These are phyloP conservation scores for Drosophila macrospina DNA, from an alignment of 2,888 invertebrate species.

Conservation along the genomic window DNA sequence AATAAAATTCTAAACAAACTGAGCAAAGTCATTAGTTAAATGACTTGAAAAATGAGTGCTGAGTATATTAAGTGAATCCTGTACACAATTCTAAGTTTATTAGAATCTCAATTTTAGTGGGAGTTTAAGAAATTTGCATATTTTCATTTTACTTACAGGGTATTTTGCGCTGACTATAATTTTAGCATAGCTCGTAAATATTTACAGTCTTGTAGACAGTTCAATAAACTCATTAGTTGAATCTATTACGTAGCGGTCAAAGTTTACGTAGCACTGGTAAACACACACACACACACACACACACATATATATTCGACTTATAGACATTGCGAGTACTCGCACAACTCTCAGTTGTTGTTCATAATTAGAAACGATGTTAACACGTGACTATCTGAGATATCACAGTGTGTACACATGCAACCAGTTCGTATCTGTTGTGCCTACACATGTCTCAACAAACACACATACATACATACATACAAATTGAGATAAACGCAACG, in stretches of 20 bases:
- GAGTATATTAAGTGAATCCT: too few species aligned
- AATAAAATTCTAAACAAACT: background rate
- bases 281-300: background rate
- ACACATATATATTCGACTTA: background rate
- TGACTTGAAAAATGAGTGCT: too few species aligned
- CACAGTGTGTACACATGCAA: constrained; percentile 35
- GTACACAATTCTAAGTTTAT: too few species aligned
- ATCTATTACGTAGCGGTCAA: constrained; percentile 22
- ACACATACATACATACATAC: background rate
- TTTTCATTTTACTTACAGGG: background rate
- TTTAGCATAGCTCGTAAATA: too few species aligned
- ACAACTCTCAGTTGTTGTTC: constrained; percentile 16
- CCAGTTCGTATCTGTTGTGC: constrained; percentile 23
- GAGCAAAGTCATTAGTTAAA: constrained; percentile 7
- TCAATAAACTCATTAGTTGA: constrained; percentile 41
- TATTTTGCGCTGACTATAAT: background rate
- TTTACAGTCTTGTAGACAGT: constrained; percentile 6
- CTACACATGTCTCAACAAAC: constrained; percentile 50
- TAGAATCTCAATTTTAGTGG: too few species aligned
- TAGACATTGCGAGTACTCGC: background rate
- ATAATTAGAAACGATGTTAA: constrained; percentile 76
- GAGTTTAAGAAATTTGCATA: too few species aligned
- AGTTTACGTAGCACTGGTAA: constrained; percentile 7
- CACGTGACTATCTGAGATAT: constrained; percentile 63
- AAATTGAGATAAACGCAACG: constrained; percentile 68